Base-by-base conservation (phyloP, 2,113 vertebrate species). In the Sula dactylatra region DNA sequence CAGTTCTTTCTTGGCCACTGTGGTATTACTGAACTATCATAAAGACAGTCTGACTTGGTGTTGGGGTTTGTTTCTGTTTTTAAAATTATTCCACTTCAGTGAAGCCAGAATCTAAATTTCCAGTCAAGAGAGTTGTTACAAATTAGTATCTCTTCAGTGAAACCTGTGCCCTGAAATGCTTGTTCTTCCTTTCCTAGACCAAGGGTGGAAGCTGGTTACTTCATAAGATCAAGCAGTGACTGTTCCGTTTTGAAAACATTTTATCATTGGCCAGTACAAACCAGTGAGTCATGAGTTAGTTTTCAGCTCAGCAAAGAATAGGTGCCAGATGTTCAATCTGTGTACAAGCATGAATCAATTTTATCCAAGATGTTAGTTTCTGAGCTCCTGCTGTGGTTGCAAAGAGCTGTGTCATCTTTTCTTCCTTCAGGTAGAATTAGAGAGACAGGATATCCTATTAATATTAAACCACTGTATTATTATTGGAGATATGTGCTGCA, bases 401-500 rank as follows among this genome's bases (percentile, higher is more conserved):
- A 52, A 80, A 71, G 78, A 67, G 67, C 56, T 84, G 22, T 73
- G 31, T 56, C 56, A 49, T 49, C 36, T 50, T 83, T 70, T 31
- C 42, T 45, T 61, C 34, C 56, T 62, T 92, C 7, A 6, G 22
- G 22, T 52, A 66, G 69, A 58, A 20, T 8, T 40, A 72, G 21
- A 40, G 27, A 71, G 55, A 11, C 16, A 15, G 31, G 31, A 31
- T 44, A 15, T 20, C 83, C 42, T 67, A 24, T n/a, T 38, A 40
- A 40, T 44, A 38, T 24, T 50, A 52, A 91, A 56, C 3, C 9
- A 3, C 21, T 29, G 19, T 4, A 3, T n/a, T 67, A 20, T 56
- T 62, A 13, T 4, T 32, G 26, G 16, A 67, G 47, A 22, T 45
- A 26, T 0, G 0, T 25, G 20, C 65, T 67, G 42, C n/a, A 20